Conservation (phyloP, 2,113 vertebrate species). For the Plecturocebus donacophilus region DNA sequence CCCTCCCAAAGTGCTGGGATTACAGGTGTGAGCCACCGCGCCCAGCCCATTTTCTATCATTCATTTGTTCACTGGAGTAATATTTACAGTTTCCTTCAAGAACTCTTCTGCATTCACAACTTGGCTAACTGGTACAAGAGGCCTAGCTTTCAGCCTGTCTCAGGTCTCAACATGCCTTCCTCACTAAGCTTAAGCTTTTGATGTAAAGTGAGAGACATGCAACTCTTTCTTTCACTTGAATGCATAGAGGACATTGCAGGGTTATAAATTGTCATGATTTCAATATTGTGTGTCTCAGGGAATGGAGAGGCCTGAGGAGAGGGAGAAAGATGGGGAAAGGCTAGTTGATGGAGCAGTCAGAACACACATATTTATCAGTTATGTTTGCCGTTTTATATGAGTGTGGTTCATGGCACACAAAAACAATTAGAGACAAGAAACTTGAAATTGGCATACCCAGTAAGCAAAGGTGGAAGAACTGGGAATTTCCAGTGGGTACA, state of each 20-base stretch:
- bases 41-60: neutral
- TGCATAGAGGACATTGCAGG: neutral
- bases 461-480: neutral
- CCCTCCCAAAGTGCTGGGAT: too few relatives aligned
- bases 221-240: neutral
- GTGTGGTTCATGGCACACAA: neutral
- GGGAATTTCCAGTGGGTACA: neutral
- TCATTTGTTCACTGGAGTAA: neutral
- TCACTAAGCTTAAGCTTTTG: neutral
- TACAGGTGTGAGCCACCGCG: too few relatives aligned
- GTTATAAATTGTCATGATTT: neutral
- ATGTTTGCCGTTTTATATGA: neutral
- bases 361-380: neutral
- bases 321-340: neutral
- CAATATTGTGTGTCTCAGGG: neutral
- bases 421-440: neutral
- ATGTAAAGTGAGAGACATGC: neutral
- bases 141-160: neutral
- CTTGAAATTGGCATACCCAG: neutral
- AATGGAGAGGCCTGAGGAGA: neutral
- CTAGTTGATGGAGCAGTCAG: neutral
- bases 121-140: neutral
- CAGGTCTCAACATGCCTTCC: neutral
- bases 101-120: neutral
- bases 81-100: neutral